Conservation (phyloP, 2,797 vertebrate species). For the Podargus strigoides region DNA sequence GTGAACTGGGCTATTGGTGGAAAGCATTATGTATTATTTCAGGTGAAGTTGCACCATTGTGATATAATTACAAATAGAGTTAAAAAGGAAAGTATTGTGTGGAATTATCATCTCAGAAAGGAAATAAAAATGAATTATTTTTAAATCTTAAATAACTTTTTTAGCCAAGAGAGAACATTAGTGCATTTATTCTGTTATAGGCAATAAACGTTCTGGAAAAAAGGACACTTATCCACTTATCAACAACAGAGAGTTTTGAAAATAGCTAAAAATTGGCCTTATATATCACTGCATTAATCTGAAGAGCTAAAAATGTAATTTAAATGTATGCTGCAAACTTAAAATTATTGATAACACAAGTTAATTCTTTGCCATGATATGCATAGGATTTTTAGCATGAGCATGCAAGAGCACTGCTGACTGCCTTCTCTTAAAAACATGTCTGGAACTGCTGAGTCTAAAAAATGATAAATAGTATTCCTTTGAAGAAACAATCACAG, state of each 20-base stretch:
- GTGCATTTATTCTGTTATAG: neutral
- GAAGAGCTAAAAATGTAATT: neutral
- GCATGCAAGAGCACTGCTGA: neutral
- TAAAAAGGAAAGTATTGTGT: neutral
- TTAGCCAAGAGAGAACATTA: neutral
- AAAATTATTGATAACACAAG: neutral
- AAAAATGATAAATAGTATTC: slow-evolving; percentile 56
- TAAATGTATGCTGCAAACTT: neutral
- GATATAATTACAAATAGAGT: neutral
- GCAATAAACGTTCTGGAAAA: neutral
- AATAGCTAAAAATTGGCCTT: neutral
- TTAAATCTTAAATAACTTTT: neutral
- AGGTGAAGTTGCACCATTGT: neutral
- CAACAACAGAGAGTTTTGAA: neutral
- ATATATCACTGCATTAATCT: neutral
- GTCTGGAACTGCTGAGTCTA: slow-evolving; percentile 46
- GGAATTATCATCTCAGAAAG: neutral
- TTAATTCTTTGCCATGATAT: neutral
- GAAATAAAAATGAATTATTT: neutral
- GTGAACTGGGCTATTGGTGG: neutral
- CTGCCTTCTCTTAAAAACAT: neutral
- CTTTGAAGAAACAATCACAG: slow-evolving; percentile 68
- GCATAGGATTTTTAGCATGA: neutral
- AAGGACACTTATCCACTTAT: neutral
- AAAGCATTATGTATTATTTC: neutral